Conservation (phyloP, 1,140 invertebrate species). For the Drosophila bocqueti region DNA sequence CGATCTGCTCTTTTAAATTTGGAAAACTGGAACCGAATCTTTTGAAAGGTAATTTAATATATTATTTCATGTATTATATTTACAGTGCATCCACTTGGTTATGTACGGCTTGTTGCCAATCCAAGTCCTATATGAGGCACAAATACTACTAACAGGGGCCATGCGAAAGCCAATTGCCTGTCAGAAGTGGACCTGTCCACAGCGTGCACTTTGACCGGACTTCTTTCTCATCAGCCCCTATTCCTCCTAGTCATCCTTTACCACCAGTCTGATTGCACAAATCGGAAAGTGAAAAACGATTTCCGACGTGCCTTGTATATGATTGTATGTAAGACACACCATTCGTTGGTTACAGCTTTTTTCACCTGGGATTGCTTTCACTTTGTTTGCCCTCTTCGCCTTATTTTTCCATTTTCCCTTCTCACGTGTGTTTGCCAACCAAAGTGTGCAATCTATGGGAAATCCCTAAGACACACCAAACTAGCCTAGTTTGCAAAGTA, state of each 20-base stretch:
- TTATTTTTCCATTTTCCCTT: neutral
- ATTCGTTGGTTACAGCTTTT: slow-evolving; percentile 19
- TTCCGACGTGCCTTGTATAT: slow-evolving; percentile 18
- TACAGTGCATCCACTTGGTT: neutral
- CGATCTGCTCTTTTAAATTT: no score
- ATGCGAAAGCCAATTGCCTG: slow-evolving; percentile 51
- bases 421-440: neutral
- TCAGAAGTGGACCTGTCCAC: slow-evolving; percentile 31
- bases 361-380: slow-evolving; percentile 23
- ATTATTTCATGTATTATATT: neutral
- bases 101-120: neutral
- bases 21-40: no score
- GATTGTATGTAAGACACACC: neutral
- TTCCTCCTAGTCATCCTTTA: neutral
- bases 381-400: neutral
- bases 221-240: neutral
- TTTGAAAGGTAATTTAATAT: neutral
- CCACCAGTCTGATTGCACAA: slow-evolving; percentile 27
- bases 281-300: slow-evolving; percentile 50
- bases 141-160: slow-evolving; percentile 17
- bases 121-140: neutral
- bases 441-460: slow-evolving; percentile 7
- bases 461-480: neutral
- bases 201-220: slow-evolving; percentile 31
- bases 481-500: neutral